Percentiles rank a stretch among this genome's conserved stretches.
phyloP scores from a whole-genome alignment of 2,113 vertebrate species.

The Monopterus albus region DNA sequence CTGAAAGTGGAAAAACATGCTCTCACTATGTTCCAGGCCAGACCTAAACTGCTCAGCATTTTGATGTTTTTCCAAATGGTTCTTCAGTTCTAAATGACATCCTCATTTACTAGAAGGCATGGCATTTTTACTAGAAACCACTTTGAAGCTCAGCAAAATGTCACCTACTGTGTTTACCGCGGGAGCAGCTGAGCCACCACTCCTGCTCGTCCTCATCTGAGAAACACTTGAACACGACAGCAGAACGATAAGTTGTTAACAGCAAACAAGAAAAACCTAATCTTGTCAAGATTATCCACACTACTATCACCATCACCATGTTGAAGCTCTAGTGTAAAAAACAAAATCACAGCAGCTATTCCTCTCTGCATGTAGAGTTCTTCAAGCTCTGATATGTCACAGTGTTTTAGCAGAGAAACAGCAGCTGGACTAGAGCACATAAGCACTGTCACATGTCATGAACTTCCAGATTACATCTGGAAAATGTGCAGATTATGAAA shows the following conservation, averaged over 20 bases:
- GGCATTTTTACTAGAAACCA: no score
- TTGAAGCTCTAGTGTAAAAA: background rate
- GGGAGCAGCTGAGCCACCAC: background rate
- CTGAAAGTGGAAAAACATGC: no score
- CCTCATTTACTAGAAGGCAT: background rate
- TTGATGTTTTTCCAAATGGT: background rate
- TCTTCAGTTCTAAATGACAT: background rate
- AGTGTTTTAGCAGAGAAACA: no score
- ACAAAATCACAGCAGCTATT: background rate
- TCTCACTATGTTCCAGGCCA: background rate
- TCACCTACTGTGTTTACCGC: background rate
- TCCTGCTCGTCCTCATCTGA: background rate
- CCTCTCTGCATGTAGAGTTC: no score
- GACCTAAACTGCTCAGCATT: background rate
- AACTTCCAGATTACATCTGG: conserved; percentile 29
- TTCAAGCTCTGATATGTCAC: no score
- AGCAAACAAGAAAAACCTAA: background rate
- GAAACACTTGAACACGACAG: background rate
- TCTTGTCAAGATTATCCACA: no score
- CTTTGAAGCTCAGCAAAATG: conserved; percentile 2
- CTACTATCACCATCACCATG: background rate
- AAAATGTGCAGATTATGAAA: conserved; percentile 55
- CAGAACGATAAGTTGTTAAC: rapidly evolving
- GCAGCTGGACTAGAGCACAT: conserved; percentile 3
- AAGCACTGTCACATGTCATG: conserved; percentile 10